Base-by-base conservation (phyloP, 2,888 invertebrate species). In the Antheraea assamensis region DNA sequence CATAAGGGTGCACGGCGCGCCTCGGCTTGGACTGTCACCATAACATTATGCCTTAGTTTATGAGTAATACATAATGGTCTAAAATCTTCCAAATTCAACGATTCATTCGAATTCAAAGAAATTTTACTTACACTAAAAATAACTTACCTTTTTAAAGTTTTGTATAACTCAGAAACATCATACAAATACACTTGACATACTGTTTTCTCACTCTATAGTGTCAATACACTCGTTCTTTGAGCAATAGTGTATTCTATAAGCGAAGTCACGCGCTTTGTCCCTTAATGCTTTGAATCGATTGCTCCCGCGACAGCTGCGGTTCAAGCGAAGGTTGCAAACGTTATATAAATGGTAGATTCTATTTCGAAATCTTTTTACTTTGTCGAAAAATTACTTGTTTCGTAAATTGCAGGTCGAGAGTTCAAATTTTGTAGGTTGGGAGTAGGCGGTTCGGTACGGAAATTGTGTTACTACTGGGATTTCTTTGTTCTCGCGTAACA, bases 181-280 rank as follows among this genome's bases (percentile, higher is more conserved):
- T 30, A 64, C 10, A 24, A 35, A 66, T 3, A 10, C 2, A 68
- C 35, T 35, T 68, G 31, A 10, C 68, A 35, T 68, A 68, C 68
- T 35, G 21, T 68, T 72, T 27, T 47, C 24, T 35, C 21, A 35
- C 58, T 58, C 10, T 55, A n/a, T 31, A 35, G 13, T 2, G 58
- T 31, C 35, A 68, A 35, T 76, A 75, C 64, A 64, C 75, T 79
- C 72, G 78, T 78, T 79, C 74, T 78, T 76, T 74, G 58, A 31
- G 74, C 74, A 72, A 74, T 74, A 75, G 75, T 75, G 71, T 49
- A 76, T 77, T 80, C 80, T 76, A 80, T 80, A 75, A 68, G 70
- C 70, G 10, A 15, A 75, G 82, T 80, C 81, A 80, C 78, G 79
- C 78, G 74, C 73, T 64, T 30, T 52, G 55, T 75, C 73, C 52